A percentile compares a stretch with the other conserved stretches of the same genome.
phyloP scores from a whole-genome alignment of 2,888 invertebrate genomes.

The Rhimphoctona megacephalus region DNA sequence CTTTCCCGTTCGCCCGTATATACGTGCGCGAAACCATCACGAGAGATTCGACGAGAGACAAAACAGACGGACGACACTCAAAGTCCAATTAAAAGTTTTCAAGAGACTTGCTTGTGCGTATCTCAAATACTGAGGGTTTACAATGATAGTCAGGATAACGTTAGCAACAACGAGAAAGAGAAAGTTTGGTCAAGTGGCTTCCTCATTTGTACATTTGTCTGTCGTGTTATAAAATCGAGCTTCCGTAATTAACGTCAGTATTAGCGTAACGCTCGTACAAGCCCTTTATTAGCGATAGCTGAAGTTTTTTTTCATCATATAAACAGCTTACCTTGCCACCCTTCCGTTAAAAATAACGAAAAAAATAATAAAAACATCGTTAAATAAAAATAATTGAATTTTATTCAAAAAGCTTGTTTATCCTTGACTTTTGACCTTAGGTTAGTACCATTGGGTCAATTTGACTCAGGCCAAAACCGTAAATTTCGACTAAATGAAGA shows the following conservation, averaged over 20 bases:
- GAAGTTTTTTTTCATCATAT: neutral
- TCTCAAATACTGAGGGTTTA: neutral
- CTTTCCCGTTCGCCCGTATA: neutral
- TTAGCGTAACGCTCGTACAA: neutral
- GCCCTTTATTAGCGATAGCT: neutral
- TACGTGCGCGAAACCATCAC: neutral
- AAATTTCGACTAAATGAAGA: no score
- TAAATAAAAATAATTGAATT: neutral
- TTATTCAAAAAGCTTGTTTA: no score
- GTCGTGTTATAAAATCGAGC: neutral
- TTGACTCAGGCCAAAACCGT: no score
- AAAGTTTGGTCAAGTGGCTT: conserved; percentile 3
- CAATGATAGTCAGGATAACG: conserved; percentile 3
- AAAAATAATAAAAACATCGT: neutral
- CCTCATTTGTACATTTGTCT: neutral
- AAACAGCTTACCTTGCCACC: neutral
- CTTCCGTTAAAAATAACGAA: neutral
- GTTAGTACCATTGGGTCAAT: no score
- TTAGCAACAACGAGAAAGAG: neutral
- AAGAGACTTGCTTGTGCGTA: neutral
- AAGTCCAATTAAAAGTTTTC: conserved; percentile 54
- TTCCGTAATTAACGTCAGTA: neutral
- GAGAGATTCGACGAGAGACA: neutral
- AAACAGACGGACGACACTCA: conserved; percentile 4
- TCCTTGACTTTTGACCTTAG: no score